Evolutionary conservation across 2,888 invertebrate species (phyloP).

Genomic region (Hirudinaria manillensis): DNA sequence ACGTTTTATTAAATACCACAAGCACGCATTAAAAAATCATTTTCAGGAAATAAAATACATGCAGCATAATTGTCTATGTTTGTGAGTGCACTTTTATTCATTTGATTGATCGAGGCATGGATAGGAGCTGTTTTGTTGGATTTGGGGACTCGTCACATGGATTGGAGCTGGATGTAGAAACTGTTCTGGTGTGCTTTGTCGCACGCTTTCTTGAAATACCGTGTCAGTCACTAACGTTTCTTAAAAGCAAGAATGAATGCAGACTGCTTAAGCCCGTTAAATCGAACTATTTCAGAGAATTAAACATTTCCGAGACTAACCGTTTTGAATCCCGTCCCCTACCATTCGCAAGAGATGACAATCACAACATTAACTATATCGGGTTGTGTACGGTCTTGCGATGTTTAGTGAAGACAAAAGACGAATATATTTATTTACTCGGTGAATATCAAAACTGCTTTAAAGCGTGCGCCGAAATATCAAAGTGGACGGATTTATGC

Average conservation of each 20-base stretch:
- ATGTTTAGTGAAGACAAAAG: conserved; percentile 11
- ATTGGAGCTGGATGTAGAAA: background rate
- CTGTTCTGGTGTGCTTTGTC: background rate
- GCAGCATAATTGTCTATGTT: too few species aligned
- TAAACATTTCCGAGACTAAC: background rate
- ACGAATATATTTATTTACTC: conserved; percentile 24
- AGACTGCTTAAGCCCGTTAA: background rate
- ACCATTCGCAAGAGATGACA: background rate
- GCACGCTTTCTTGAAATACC: background rate
- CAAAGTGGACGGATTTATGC: conserved; percentile 60
- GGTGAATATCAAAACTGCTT: conserved; percentile 36
- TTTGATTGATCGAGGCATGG: too few species aligned
- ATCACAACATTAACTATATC: background rate
- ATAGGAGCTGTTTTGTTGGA: too few species aligned
- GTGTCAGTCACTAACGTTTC: background rate
- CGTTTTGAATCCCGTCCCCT: background rate
- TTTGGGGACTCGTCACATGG: too few species aligned
- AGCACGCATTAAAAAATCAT: too few species aligned
- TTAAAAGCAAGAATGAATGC: too few species aligned
- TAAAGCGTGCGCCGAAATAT: conserved; percentile 41
- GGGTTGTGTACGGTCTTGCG: conserved; percentile 25
- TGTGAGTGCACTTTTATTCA: too few species aligned
- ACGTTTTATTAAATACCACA: too few species aligned
- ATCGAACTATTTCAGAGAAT: background rate
- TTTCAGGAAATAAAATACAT: too few species aligned